These are phyloP conservation scores for Chaenodraco wilsoni DNA, from an alignment of 2,797 vertebrate species.

Conservation along the genomic window DNA sequence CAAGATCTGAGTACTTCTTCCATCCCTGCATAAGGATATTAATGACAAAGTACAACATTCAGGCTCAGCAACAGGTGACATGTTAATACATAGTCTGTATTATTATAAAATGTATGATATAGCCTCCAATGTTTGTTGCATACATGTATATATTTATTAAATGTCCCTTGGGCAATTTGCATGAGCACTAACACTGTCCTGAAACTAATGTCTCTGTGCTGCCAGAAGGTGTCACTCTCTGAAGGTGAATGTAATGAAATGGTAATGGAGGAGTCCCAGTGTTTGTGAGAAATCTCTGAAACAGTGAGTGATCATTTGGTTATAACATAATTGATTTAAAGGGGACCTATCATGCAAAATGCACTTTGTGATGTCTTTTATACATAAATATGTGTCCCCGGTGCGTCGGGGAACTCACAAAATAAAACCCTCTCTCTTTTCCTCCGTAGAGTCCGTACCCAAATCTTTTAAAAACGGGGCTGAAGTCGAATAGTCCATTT, in stretches of 20 bases:
- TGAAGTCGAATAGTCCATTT: no score
- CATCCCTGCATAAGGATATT: no score
- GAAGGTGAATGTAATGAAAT: conserved; percentile 36
- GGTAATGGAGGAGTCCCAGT: not conserved
- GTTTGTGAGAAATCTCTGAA: conserved; percentile 1
- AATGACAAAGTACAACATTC: not conserved
- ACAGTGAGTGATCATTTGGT: conserved; percentile 5
- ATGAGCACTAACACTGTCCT: not conserved
- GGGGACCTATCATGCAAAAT: no score
- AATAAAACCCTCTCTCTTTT: no score
- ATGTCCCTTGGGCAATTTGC: not conserved
- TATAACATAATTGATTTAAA: not conserved
- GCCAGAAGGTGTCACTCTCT: conserved; percentile 77
- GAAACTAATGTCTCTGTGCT: conserved; percentile 46
- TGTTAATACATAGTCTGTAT: not conserved
- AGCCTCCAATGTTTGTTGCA: not conserved
- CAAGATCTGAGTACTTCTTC: no score
- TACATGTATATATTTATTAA: not conserved
- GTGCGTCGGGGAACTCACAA: no score
- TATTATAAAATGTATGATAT: not conserved
- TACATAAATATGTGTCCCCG: no score
- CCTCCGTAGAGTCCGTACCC: no score
- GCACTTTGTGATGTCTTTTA: no score
- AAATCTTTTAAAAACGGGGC: no score
- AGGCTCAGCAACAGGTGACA: not conserved